Percentiles rank a stretch among this genome's conserved stretches.
Conservation (phyloP, 2,797 vertebrate genomes). For the Hemibagrus guttatus region DNA sequence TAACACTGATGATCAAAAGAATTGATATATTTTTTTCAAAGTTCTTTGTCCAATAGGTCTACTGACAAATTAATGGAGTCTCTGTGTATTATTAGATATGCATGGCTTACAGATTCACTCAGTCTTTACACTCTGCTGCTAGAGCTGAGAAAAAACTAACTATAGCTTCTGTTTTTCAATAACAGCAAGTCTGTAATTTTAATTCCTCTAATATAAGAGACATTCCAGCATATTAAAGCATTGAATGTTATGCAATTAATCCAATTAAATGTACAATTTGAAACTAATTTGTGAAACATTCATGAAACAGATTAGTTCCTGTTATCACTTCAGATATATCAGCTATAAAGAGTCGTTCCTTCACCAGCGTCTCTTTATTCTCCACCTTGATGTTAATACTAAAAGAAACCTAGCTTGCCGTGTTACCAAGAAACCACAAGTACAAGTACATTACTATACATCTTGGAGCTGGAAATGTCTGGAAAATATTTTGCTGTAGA, state of each 20-base stretch:
- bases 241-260: too few relatives aligned
- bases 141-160: not conserved
- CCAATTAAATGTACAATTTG: not conserved
- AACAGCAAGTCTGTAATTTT: not conserved
- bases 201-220: not conserved
- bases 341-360: not conserved
- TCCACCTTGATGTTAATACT: not conserved
- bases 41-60: not conserved
- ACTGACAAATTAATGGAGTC: not conserved
- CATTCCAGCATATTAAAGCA: not conserved
- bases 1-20: not conserved
- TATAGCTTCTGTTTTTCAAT: not conserved
- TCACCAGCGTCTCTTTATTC: not conserved
- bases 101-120: not conserved
- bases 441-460: not conserved
- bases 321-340: not conserved
- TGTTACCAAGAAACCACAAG: not conserved
- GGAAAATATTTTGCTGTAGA: not conserved
- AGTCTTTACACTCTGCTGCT: not conserved
- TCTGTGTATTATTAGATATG: not conserved
- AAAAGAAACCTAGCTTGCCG: not conserved
- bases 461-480: not conserved
- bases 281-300: too few relatives aligned
- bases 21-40: not conserved
- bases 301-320: not conserved